phyloP scores from a whole-genome alignment of 2,113 vertebrate genomes.

The Puffinus mauretanicus region DNA sequence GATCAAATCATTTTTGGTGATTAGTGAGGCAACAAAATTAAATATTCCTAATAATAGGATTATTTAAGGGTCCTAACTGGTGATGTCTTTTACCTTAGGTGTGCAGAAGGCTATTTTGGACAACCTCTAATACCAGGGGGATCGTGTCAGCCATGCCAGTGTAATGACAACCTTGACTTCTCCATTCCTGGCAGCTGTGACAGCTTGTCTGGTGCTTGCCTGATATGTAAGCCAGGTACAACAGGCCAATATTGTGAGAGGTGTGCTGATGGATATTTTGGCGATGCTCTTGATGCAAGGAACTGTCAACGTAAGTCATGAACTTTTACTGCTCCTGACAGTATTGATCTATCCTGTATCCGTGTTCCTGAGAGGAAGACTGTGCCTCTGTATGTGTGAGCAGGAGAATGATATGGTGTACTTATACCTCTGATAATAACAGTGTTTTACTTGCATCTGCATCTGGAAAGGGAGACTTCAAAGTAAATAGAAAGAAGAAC shows the following conservation, averaged over 20 bases:
- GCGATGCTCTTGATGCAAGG: slow-evolving; percentile 84
- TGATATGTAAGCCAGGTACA: slow-evolving; percentile 88
- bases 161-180: slow-evolving; percentile 91
- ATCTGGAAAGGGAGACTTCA: not conserved
- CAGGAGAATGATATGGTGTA: not conserved
- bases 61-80: slow-evolving; percentile 17
- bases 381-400: not conserved
- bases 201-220: slow-evolving; percentile 90
- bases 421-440: not conserved
- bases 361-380: slow-evolving; percentile 30
- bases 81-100: slow-evolving; percentile 76
- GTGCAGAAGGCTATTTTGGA: slow-evolving; percentile 91
- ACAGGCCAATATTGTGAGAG: slow-evolving; percentile 83
- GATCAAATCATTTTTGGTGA: not conserved
- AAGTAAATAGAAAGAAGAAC: not conserved
- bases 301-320: slow-evolving; percentile 91
- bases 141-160: slow-evolving; percentile 88
- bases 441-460: not conserved
- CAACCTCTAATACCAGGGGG: slow-evolving; percentile 83
- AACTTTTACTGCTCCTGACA: slow-evolving; percentile 70
- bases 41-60: not conserved
- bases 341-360: slow-evolving; percentile 62
- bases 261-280: slow-evolving; percentile 90
- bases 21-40: slow-evolving; percentile 7
- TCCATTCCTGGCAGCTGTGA: slow-evolving; percentile 87